Base-by-base conservation (phyloP, 2,113 vertebrate species). In the Acanthochromis polyacanthus region DNA sequence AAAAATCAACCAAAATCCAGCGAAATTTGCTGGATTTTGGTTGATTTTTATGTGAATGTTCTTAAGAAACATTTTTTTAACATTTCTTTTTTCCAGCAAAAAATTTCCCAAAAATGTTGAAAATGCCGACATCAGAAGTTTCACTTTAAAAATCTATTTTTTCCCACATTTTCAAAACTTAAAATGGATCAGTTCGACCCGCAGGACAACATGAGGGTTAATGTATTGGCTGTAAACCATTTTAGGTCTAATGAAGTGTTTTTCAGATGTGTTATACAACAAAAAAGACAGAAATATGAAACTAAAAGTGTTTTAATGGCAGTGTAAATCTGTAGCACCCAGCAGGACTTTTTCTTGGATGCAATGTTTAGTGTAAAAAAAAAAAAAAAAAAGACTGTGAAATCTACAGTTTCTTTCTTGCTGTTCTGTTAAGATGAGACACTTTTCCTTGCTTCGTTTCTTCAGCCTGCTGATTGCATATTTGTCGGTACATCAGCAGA, bases 381-480 rank as follows among this genome's bases (percentile, higher is more conserved):
- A 30, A 17, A 19, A 81, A 73, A n/a, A 69, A 25, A 1, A 3
- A 25, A 25, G 2, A n/a, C 25, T 70, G 69, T 78, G 57, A 65
- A 78, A 61, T 25, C 25, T 25, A 25, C 25, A 25, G 25, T 25
- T 25, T 25, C 25, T 36, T 36, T 57, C 20, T 71, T 45, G 75
- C 28, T 56, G 1, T 70, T 75, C 28, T 60, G 58, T 45, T 30
- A 14, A 77, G 17, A 56, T 71, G 56, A 51, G 66, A 66, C 53
- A 22, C 7, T 32, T 64, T 52, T 55, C 16, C 51, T 51, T 62
- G 75, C 64, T 68, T 82, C 51, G 45, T 75, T 69, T 68, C 64
- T 70, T 74, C 51, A 40, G 58, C 67, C 60, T 81, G 74, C 71
- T 80, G 72, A 80, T 62, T 50, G 22, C 70, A 20, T 73, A 65